phyloP scores from a whole-genome alignment of 2,113 vertebrate genomes.

The Setophaga kirtlandii region DNA sequence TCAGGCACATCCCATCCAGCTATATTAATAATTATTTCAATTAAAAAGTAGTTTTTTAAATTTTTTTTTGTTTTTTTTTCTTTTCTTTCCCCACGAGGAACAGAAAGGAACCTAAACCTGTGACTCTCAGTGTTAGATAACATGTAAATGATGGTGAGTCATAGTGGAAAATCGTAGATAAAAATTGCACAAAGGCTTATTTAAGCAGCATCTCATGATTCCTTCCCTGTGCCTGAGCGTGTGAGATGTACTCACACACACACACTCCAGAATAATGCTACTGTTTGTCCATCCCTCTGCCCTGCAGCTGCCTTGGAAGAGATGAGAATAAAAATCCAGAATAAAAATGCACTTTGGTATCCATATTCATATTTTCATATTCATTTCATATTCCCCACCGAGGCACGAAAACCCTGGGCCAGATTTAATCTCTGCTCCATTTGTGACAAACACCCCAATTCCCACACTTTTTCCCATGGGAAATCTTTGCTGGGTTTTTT shows the following conservation, averaged over 20 bases:
- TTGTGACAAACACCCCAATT: neutral
- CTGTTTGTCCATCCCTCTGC: neutral
- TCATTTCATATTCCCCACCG: neutral
- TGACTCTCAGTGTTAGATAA: conserved; percentile 46
- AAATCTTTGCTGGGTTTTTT: neutral
- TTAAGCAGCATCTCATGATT: neutral
- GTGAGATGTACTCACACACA: neutral
- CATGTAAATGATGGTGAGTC: conserved; percentile 63
- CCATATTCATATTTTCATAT: neutral
- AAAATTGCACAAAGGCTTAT: conserved; percentile 51
- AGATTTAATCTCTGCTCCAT: neutral
- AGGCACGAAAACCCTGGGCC: neutral
- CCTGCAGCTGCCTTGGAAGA: neutral
- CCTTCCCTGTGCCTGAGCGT: neutral
- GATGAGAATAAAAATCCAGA: neutral
- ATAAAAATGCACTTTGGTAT: neutral
- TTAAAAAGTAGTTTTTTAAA: too few relatives aligned
- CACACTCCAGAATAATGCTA: neutral
- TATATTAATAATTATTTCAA: too few relatives aligned
- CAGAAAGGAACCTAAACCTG: neutral
- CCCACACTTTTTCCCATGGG: neutral
- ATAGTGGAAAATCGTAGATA: conserved; percentile 16
- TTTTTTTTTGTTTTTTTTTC: too few relatives aligned
- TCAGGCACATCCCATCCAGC: too few relatives aligned
- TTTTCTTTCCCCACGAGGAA: neutral